phyloP scores from a whole-genome alignment of 2,888 invertebrate species.

The Cosmia pyralina region DNA sequence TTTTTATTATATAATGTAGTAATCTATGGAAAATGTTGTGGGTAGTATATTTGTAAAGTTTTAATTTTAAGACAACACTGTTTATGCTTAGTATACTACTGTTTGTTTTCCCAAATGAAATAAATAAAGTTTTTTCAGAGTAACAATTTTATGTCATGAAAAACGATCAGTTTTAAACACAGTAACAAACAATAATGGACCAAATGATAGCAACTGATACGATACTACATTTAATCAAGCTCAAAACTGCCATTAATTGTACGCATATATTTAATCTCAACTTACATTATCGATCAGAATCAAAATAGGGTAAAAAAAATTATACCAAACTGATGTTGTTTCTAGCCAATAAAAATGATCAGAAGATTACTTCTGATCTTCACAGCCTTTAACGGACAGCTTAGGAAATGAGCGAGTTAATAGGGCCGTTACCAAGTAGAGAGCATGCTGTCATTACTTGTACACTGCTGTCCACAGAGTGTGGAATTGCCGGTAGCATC shows the following conservation, averaged over 20 bases:
- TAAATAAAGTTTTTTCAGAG: not conserved
- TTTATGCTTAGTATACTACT: too few species aligned
- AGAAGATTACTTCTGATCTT: slow-evolving; percentile 15
- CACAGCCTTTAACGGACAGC: slow-evolving; percentile 28
- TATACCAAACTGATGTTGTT: not conserved
- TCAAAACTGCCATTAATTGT: slow-evolving; percentile 20
- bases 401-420: slow-evolving; percentile 34
- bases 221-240: slow-evolving; percentile 26
- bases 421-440: not conserved
- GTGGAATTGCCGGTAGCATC: not conserved
- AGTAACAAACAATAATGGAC: not conserved
- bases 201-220: slow-evolving; percentile 8
- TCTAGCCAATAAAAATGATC: not conserved
- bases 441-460: slow-evolving; percentile 1
- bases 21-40: too few species aligned
- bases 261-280: not conserved
- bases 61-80: too few species aligned
- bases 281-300: slow-evolving; percentile 11
- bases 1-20: too few species aligned
- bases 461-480: not conserved
- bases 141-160: not conserved
- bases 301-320: not conserved
- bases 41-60: too few species aligned
- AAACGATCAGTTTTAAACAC: slow-evolving; percentile 11
- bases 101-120: too few species aligned